These are phyloP conservation scores for Datnioides undecimradiatus DNA, from an alignment of 2,113 vertebrate genomes.

Conservation along the genomic window DNA sequence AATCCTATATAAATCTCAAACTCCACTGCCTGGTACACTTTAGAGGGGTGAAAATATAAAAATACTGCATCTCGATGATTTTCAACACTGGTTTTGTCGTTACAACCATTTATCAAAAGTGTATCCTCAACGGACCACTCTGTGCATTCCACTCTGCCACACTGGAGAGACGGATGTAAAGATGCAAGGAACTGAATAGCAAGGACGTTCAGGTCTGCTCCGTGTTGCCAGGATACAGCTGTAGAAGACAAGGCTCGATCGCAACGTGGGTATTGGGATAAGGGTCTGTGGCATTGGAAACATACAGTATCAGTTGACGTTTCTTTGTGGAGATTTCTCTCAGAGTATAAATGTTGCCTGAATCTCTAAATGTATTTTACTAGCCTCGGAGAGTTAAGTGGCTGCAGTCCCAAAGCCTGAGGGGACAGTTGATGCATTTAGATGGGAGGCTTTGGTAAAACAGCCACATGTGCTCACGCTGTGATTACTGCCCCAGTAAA, in stretches of 20 bases:
- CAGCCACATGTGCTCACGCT: constrained; percentile 19
- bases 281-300: constrained; percentile 52
- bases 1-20: neutral
- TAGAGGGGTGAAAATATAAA: neutral
- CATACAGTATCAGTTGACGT: constrained; percentile 30
- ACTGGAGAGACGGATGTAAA: constrained; percentile 74
- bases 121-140: constrained; percentile 71
- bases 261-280: constrained; percentile 56
- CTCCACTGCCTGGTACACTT: neutral
- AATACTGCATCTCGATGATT: constrained; percentile 32
- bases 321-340: constrained; percentile 26
- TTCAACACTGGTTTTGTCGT: constrained; percentile 47
- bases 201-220: constrained; percentile 76
- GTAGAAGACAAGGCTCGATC: constrained; percentile 63
- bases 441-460: constrained; percentile 47
- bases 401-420: constrained; percentile 9
- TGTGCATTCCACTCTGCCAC: constrained; percentile 58
- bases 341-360: neutral
- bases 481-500: constrained; percentile 57
- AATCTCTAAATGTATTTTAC: neutral
- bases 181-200: constrained; percentile 74
- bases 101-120: constrained; percentile 61
- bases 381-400: constrained; percentile 7
- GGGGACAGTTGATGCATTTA: constrained; percentile 41
- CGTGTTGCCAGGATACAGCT: constrained; percentile 83